Conservation (phyloP, 2,888 invertebrate species). For the Rhagonycha fulva region DNA sequence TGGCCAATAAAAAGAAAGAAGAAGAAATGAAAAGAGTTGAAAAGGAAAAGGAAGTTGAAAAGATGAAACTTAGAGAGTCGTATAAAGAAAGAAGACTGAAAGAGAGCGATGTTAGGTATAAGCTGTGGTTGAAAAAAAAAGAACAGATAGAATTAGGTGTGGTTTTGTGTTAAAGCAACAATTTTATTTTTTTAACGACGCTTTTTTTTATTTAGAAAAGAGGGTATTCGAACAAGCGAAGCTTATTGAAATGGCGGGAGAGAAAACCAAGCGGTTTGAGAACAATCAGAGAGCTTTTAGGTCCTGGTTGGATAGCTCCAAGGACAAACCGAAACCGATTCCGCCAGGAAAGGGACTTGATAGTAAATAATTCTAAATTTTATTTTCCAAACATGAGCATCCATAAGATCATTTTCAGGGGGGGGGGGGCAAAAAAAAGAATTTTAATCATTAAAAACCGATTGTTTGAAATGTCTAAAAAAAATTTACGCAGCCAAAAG, state of each 20-base stretch:
- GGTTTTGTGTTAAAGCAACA: background rate
- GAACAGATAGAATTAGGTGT: conserved; percentile 63
- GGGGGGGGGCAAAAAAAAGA: too few species aligned
- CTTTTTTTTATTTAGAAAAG: conserved; percentile 41
- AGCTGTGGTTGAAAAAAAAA: conserved; percentile 62
- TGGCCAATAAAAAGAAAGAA: conserved; percentile 44
- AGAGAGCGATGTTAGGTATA: conserved; percentile 45
- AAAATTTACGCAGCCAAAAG: too few species aligned
- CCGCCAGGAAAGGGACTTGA: conserved; percentile 65
- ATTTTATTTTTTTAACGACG: background rate
- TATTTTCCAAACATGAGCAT: too few species aligned
- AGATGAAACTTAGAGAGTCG: conserved; percentile 43
- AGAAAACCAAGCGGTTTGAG: conserved; percentile 59
- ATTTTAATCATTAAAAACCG: too few species aligned
- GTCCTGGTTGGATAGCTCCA: conserved; percentile 66
- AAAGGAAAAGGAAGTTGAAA: conserved; percentile 46
- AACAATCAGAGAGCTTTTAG: conserved; percentile 64
- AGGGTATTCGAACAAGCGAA: conserved; percentile 49
- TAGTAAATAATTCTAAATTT: conserved; percentile 55
- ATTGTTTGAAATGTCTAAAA: too few species aligned
- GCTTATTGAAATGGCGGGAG: conserved; percentile 57
- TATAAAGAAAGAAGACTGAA: conserved; percentile 47
- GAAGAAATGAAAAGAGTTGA: conserved; percentile 54
- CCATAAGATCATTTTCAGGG: too few species aligned
- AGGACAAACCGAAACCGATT: conserved; percentile 65